A percentile compares a stretch with the other conserved stretches of the same genome.
Evolutionary conservation across 2,113 vertebrate genomes (phyloP).

Genomic region (Gallinago jamesoni): DNA sequence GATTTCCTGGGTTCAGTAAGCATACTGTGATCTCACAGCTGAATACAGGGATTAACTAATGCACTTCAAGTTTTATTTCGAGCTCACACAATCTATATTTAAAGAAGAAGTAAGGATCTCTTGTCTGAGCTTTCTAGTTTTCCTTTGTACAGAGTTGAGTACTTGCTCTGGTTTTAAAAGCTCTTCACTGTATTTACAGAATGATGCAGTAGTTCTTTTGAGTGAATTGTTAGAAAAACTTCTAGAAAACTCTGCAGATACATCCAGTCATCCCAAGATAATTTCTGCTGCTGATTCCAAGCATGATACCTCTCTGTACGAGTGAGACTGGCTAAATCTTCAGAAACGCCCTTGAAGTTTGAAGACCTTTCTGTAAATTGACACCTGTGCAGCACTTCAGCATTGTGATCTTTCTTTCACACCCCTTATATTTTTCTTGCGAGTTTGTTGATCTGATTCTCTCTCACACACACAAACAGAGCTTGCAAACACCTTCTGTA

Average conservation of each 20-base stretch:
- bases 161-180: not conserved
- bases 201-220: not conserved
- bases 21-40: not conserved
- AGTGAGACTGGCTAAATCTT: not conserved
- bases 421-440: not conserved
- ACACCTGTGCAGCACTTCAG: not conserved
- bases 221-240: not conserved
- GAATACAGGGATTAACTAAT: not conserved
- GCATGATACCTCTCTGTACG: not conserved
- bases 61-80: not conserved
- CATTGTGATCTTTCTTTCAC: not conserved
- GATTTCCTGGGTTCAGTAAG: not conserved
- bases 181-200: not conserved
- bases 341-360: not conserved
- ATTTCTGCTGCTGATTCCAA: not conserved
- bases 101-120: not conserved
- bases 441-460: not conserved
- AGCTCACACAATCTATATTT: not conserved
- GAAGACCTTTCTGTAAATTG: not conserved
- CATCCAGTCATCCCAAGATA: not conserved
- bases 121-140: not conserved
- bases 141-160: not conserved
- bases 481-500: not conserved
- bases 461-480: not conserved
- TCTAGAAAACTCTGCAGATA: not conserved